Evolutionary conservation across 2,888 invertebrate species (phyloP).

Genomic region (Euphydryas editha): DNA sequence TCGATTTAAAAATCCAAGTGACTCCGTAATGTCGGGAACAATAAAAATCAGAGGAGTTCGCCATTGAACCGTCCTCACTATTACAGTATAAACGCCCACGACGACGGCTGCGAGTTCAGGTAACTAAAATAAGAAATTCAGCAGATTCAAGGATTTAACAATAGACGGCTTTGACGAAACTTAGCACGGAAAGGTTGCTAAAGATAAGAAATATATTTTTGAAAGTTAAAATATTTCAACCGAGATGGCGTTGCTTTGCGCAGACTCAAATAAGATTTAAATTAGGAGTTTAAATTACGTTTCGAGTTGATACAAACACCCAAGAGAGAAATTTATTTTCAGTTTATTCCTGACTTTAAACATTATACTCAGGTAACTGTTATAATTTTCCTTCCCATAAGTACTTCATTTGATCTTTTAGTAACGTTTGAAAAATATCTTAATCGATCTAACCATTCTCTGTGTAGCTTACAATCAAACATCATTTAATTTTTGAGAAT

Average conservation of each 20-base stretch:
- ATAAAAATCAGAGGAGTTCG: slow-evolving; percentile 5
- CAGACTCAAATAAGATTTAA: too few species aligned
- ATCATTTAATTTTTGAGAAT: too few species aligned
- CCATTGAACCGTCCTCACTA: slow-evolving; percentile 12
- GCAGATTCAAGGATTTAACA: not conserved
- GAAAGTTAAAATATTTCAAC: not conserved
- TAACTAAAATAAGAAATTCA: slow-evolving; percentile 15
- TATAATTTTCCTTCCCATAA: too few species aligned
- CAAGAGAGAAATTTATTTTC: too few species aligned
- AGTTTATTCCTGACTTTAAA: too few species aligned
- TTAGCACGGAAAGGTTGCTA: not conserved
- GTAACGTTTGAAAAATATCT: too few species aligned
- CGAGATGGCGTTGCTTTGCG: too few species aligned
- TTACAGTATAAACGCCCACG: slow-evolving; percentile 12
- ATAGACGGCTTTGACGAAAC: not conserved
- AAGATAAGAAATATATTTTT: not conserved
- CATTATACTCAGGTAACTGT: too few species aligned
- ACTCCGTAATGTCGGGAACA: slow-evolving; percentile 6
- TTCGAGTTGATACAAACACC: not conserved
- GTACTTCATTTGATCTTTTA: too few species aligned
- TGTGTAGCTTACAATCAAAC: too few species aligned
- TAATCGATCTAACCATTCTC: too few species aligned
- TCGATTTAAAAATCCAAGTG: slow-evolving; percentile 12
- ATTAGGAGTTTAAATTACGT: not conserved
- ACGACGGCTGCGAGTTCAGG: slow-evolving; percentile 10